Conservation (phyloP, 2,797 vertebrate genomes). For the Enteromius trimaculatus region DNA sequence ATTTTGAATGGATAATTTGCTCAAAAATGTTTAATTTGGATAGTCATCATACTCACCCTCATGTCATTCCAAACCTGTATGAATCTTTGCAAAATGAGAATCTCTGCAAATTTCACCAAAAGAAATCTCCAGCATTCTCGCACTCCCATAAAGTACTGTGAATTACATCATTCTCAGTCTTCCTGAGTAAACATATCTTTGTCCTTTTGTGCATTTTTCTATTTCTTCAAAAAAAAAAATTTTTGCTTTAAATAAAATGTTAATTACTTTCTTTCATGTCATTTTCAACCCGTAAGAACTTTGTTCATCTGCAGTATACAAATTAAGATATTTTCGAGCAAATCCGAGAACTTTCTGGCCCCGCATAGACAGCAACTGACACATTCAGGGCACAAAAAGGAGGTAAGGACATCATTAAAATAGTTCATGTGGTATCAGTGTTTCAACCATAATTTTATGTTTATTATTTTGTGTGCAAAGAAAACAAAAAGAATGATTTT, state of each 20-base stretch:
- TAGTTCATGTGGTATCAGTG: background rate
- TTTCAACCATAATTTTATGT: background rate
- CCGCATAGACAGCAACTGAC: background rate
- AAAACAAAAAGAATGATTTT: too few species aligned
- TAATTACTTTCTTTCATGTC: background rate
- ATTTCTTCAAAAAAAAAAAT: too few species aligned
- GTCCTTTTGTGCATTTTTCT: background rate
- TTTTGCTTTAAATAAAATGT: background rate
- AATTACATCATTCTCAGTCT: background rate
- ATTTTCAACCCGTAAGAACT: background rate
- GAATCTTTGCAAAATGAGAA: background rate
- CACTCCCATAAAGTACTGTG: background rate
- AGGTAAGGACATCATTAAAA: background rate
- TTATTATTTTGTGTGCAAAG: too few species aligned
- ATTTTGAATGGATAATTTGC: background rate
- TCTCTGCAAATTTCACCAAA: background rate
- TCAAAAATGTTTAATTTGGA: background rate
- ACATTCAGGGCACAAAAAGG: background rate
- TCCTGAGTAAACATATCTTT: background rate
- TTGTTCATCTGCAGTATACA: background rate
- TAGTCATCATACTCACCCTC: slow-evolving; percentile 1
- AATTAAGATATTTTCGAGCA: background rate
- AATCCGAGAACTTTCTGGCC: background rate
- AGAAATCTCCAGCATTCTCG: background rate
- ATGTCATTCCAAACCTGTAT: slow-evolving; percentile 5